phyloP scores from a whole-genome alignment of 2,888 invertebrate genomes.

The Phyllotreta striolata region DNA sequence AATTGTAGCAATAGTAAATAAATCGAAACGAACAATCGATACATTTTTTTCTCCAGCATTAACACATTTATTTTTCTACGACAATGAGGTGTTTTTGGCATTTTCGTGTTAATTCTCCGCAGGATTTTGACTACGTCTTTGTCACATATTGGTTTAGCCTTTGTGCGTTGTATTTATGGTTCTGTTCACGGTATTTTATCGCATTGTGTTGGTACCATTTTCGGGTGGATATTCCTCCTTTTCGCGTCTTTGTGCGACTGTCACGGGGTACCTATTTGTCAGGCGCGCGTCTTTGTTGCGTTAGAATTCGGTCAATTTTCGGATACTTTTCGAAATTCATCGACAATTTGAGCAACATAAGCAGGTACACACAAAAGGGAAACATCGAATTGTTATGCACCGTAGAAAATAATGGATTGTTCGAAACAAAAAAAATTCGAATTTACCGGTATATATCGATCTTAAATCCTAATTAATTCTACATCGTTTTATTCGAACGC shows the following conservation, averaged over 20 bases:
- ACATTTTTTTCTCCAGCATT: too few relatives aligned
- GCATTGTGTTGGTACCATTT: constrained; percentile 35
- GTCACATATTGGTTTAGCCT: constrained; percentile 53
- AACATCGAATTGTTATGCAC: too few relatives aligned
- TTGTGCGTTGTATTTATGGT: constrained; percentile 47
- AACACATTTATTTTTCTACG: constrained; percentile 12
- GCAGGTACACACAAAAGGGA: too few relatives aligned
- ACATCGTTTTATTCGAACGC: too few relatives aligned
- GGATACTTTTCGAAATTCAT: too few relatives aligned
- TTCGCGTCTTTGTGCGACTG: constrained; percentile 1
- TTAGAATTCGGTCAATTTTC: constrained; percentile 6
- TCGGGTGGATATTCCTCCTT: constrained; percentile 11
- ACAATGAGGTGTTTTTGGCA: constrained; percentile 26
- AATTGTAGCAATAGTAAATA: too few relatives aligned
- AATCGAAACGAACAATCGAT: too few relatives aligned
- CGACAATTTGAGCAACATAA: too few relatives aligned
- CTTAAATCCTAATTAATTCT: background rate
- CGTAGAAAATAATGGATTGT: too few relatives aligned
- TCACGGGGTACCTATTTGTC: constrained; percentile 13
- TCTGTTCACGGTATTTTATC: constrained; percentile 37
- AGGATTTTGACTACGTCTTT: constrained; percentile 53
- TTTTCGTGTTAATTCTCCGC: constrained; percentile 45
- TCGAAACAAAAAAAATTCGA: too few relatives aligned
- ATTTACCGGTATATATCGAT: too few relatives aligned
- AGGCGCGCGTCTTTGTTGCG: constrained; percentile 22